Percentiles rank a stretch among this genome's conserved stretches.
phyloP scores from a whole-genome alignment of 2,888 invertebrate species.

The Coelogynopora nodosa region DNA sequence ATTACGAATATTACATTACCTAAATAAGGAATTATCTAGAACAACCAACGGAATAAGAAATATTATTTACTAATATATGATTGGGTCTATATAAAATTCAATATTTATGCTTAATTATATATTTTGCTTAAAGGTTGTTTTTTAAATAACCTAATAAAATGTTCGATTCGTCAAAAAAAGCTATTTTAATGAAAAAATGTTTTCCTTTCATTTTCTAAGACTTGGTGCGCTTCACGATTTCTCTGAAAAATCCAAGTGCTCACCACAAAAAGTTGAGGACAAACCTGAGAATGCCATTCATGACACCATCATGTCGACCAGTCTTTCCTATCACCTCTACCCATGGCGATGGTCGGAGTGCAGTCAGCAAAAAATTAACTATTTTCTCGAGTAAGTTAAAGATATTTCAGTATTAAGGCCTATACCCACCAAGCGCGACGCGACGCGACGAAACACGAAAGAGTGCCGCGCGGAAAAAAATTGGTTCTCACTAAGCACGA shows the following conservation, averaged over 20 bases:
- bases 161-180: background rate
- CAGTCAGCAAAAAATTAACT: constrained; percentile 25
- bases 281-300: background rate
- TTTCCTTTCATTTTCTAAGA: constrained; percentile 27
- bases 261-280: background rate
- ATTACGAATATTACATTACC: too few species aligned
- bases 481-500: too few species aligned
- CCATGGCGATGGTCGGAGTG: constrained; percentile 42
- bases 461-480: too few species aligned
- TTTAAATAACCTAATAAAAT: background rate
- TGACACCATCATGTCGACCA: constrained; percentile 42
- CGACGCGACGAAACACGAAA: too few species aligned
- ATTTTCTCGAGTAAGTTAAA: constrained; percentile 42
- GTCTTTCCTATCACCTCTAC: constrained; percentile 35
- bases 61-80: too few species aligned
- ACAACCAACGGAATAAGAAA: too few species aligned
- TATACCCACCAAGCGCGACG: too few species aligned
- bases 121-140: too few species aligned
- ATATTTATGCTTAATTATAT: too few species aligned
- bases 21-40: too few species aligned
- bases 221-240: constrained; percentile 39
- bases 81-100: too few species aligned
- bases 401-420: too few species aligned
- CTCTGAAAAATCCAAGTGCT: constrained; percentile 1
- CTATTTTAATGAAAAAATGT: background rate